Evolutionary conservation across 2,888 invertebrate species (phyloP).

Genomic region (Augiades crinisus): DNA sequence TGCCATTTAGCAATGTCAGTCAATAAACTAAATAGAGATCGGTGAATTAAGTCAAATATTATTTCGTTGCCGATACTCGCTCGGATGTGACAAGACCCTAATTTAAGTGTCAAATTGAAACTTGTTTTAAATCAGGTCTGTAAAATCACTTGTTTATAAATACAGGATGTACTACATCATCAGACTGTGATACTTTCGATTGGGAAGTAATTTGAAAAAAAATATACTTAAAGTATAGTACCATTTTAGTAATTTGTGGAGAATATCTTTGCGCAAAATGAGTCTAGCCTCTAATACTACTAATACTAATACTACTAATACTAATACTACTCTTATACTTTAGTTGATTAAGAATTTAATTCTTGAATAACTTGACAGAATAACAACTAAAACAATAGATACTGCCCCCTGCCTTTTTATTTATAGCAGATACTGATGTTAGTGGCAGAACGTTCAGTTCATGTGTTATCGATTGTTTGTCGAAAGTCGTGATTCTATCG

Average conservation of each 20-base stretch:
- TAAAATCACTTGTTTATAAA: slow-evolving; percentile 3
- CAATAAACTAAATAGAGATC: no score
- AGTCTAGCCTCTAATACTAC: no score
- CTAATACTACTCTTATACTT: no score
- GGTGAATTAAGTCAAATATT: background rate
- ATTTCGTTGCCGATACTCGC: background rate
- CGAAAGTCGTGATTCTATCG: slow-evolving; percentile 58
- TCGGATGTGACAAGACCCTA: background rate
- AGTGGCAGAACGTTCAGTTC: slow-evolving; percentile 8
- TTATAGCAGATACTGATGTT: slow-evolving; percentile 6
- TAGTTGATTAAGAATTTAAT: no score
- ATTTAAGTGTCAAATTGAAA: background rate
- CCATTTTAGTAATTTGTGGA: no score
- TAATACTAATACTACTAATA: no score
- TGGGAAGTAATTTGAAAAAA: background rate
- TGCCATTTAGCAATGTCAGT: background rate
- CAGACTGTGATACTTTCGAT: slow-evolving; percentile 1
- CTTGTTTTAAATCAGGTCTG: slow-evolving; percentile 5
- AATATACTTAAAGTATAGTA: background rate
- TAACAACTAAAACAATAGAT: background rate
- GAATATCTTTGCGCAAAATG: no score
- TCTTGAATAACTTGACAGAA: background rate
- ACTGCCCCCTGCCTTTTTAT: slow-evolving; percentile 4
- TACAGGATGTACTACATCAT: background rate
- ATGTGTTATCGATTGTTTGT: slow-evolving; percentile 31